Percentiles rank a stretch among this genome's conserved stretches.
phyloP scores from a whole-genome alignment of 1,140 invertebrate genomes.

The Aphelenchoides avenae region DNA sequence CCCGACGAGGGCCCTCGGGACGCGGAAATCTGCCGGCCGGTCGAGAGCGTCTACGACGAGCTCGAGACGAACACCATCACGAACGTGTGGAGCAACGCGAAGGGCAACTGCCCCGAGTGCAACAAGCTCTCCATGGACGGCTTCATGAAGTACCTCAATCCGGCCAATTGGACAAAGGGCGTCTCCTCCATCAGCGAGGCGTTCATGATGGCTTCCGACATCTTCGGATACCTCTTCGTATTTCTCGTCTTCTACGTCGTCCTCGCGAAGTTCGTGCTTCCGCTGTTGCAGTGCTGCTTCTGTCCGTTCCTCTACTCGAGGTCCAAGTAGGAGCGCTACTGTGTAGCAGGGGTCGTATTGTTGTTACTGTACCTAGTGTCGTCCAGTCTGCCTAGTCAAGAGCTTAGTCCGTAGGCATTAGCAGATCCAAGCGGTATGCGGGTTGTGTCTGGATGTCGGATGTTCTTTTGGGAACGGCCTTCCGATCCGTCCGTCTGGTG shows the following conservation, averaged over 20 bases:
- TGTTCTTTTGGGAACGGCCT: no score
- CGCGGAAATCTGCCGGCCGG: conserved; percentile 37
- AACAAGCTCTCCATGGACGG: conserved; percentile 17
- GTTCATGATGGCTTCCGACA: conserved; percentile 36
- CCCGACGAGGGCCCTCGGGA: conserved; percentile 31
- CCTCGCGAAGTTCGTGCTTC: conserved; percentile 38
- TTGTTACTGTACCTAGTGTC: no score
- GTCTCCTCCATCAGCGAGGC: conserved; percentile 37
- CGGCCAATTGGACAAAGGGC: conserved; percentile 41
- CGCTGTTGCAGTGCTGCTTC: conserved; percentile 37
- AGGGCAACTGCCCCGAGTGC: conserved; percentile 34
- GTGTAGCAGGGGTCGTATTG: no score
- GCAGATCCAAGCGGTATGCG: no score
- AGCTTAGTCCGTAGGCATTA: no score
- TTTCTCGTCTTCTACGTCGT: conserved; percentile 38
- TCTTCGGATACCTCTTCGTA: conserved; percentile 31
- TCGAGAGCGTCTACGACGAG: conserved; percentile 36
- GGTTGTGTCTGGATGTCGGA: no score
- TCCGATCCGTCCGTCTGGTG: no score
- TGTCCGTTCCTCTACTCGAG: conserved; percentile 24
- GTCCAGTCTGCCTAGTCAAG: no score
- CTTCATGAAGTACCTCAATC: conserved; percentile 46
- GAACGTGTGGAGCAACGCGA: conserved; percentile 36
- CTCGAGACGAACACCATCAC: conserved; percentile 32
- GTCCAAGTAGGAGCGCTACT: no score